Evolutionary conservation across 2,797 vertebrate genomes (phyloP).

Genomic region (Mormyrus hasselquistii): DNA sequence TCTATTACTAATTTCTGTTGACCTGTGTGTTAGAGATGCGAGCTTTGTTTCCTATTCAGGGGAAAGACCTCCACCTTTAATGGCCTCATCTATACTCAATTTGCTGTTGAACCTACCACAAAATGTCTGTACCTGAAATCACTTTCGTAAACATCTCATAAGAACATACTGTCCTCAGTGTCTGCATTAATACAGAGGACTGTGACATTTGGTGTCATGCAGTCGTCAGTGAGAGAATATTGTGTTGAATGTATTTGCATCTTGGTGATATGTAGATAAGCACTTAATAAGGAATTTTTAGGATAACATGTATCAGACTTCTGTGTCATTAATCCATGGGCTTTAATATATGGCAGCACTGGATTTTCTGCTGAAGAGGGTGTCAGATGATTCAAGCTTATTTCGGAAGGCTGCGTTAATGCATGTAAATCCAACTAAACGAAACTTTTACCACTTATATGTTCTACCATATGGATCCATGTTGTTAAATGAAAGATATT

Average conservation of each 20-base stretch:
- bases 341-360: neutral
- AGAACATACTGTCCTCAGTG: neutral
- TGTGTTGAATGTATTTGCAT: neutral
- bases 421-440: neutral
- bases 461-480: neutral
- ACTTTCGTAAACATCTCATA: neutral
- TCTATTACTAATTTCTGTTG: constrained; percentile 1
- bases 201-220: neutral
- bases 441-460: neutral
- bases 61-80: neutral
- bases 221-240: neutral
- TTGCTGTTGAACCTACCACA: neutral
- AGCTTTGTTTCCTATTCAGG: neutral
- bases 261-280: neutral
- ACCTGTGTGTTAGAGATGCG: neutral
- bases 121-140: neutral
- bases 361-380: neutral
- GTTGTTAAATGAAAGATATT: neutral
- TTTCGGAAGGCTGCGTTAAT: neutral
- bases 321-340: neutral
- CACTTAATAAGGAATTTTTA: neutral
- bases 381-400: neutral
- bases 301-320: neutral
- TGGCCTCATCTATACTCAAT: neutral
- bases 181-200: neutral